Percentiles rank a stretch among this genome's conserved stretches.
Conservation (phyloP, 2,888 invertebrate genomes). For the Cheilosia scutellata region DNA sequence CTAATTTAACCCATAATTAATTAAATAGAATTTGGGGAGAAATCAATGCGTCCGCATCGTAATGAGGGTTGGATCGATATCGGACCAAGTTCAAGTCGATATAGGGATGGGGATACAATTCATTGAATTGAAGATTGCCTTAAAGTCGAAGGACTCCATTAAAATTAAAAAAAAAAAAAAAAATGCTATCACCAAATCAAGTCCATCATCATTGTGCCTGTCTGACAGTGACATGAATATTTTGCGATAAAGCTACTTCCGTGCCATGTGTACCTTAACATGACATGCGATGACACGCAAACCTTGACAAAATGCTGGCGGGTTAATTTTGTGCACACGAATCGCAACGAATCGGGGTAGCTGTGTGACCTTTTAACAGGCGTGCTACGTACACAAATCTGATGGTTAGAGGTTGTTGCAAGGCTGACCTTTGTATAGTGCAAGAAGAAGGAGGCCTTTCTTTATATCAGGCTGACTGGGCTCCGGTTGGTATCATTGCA, state of each 20-base stretch:
- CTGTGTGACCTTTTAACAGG: slow-evolving; percentile 17
- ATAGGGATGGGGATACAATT: neutral
- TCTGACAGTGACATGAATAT: slow-evolving; percentile 59
- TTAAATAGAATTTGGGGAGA: slow-evolving; percentile 33
- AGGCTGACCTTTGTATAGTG: neutral
- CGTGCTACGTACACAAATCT: neutral
- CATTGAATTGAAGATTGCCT: neutral
- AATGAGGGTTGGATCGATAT: slow-evolving; percentile 45
- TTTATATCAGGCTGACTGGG: too few species aligned
- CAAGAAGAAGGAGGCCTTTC: too few species aligned
- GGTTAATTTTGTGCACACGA: slow-evolving; percentile 42
- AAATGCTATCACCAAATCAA: slow-evolving; percentile 3
- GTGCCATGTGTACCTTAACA: slow-evolving; percentile 18
- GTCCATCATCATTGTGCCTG: slow-evolving; percentile 36
- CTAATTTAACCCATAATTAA: slow-evolving; percentile 63
- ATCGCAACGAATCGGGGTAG: neutral
- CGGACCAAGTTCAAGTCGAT: neutral
- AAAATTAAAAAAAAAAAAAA: slow-evolving; percentile 30
- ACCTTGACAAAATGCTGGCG: slow-evolving; percentile 43
- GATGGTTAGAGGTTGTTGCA: slow-evolving; percentile 18
- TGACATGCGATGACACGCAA: slow-evolving; percentile 61
- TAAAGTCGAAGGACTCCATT: neutral
- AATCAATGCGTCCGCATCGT: neutral
- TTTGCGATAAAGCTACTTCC: slow-evolving; percentile 38
- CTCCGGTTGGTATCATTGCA: too few species aligned